These are phyloP conservation scores for Mus caroli DNA, from an alignment of 2,797 vertebrate genomes.

Conservation along the genomic window DNA sequence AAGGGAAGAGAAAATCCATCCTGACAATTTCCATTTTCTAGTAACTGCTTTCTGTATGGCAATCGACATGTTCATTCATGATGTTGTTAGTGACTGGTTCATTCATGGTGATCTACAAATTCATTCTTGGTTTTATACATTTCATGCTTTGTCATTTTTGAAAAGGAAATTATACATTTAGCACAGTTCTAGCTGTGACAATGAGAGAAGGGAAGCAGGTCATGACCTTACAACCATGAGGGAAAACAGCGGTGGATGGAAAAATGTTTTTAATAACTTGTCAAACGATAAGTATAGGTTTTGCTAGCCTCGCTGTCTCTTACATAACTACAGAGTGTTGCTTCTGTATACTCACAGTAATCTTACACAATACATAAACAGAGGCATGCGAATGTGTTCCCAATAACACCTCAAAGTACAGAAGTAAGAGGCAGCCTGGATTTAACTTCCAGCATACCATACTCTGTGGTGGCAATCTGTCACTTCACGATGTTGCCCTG, in stretches of 20 bases:
- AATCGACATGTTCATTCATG: neutral
- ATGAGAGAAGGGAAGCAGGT: neutral
- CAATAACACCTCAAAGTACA: constrained; percentile 27
- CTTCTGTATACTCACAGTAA: neutral
- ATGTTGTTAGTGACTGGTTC: neutral
- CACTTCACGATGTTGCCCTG: neutral
- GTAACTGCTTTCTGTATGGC: neutral
- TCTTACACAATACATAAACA: neutral
- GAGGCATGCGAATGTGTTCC: neutral
- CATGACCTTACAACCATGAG: neutral
- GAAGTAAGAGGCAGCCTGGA: neutral
- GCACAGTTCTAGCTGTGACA: neutral
- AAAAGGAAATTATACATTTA: constrained; percentile 59
- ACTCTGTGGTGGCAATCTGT: neutral
- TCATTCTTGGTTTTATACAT: neutral
- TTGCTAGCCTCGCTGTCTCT: neutral
- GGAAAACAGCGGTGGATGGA: neutral
- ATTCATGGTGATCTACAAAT: neutral
- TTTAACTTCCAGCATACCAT: neutral
- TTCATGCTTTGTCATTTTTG: constrained; percentile 34
- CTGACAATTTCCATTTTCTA: neutral
- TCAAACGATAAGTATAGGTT: neutral
- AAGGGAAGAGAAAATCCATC: neutral
- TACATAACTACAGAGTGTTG: neutral
- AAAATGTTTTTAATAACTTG: neutral